Base-by-base conservation (phyloP, 2,113 vertebrate genomes). In the Anser cygnoides region DNA sequence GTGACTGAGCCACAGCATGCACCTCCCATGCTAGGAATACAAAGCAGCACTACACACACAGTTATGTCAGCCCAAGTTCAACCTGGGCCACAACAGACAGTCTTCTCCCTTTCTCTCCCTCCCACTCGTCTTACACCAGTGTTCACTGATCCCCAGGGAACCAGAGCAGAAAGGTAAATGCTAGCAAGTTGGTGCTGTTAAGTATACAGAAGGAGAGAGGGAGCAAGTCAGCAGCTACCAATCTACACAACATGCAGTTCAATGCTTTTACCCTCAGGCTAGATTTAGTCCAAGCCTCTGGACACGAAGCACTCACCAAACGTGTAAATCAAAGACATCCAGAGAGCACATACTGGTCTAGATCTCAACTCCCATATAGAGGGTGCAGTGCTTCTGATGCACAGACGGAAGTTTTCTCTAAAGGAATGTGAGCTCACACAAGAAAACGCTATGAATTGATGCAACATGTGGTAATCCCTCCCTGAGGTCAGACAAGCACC, bases 291-390 rank as follows among this genome's bases (percentile, higher is more conserved):
- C 26, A 62, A 78, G 37, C 55, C 74, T 46, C 16, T 10, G 12
- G 23, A 77, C 4, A 2, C 25, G 17, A 49, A 58, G 44, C 33
- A 11, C 50, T 57, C 74, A 41, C 22, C 29, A 12, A 0, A 11
- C 16, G 7, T 19, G 37, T 35, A 74, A 84, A 78, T 28, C 5
- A 3, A 33, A 41, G 55, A 76, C 4, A 77, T 41, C 6, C 19
- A 14, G 75, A 70, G 22, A 3, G 21, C 65, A 84, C 61, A 20
- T 7, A 77, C 2, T 37, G 43, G 35, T 35, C 92, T 35, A 58
- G 26, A 71, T 67, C 19, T 35, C 0, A 0, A 43, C 1, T 46
- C 61, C 21, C 37, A 20, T 4, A 0, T 28, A 26, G 41, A 9
- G 46, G 17, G 10, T 71, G 37, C 20, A 6, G 8, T 43, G 14